Evolutionary conservation across 2,797 vertebrate genomes (phyloP).

Genomic region (Etheostoma perlongum): DNA sequence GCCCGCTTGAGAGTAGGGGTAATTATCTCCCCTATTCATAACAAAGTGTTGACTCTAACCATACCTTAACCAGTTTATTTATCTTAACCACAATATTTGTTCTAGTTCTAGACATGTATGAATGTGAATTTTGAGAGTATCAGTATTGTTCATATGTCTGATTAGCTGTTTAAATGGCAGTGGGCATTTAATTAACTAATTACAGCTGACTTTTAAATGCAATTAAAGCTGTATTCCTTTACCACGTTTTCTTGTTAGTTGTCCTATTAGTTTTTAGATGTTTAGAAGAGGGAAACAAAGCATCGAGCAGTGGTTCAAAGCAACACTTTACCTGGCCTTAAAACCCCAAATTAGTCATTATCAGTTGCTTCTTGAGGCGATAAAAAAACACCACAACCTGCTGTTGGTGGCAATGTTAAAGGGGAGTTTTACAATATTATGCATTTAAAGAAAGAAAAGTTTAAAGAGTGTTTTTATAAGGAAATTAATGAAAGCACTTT

Average conservation of each 20-base stretch:
- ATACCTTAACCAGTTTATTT: neutral
- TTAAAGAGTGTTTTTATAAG: conserved; percentile 31
- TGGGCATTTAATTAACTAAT: conserved; percentile 7
- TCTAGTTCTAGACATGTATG: conserved; percentile 1
- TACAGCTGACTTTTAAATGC: neutral
- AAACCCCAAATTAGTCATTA: conserved; percentile 3
- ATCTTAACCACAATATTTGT: neutral
- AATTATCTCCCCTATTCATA: no score
- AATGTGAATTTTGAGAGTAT: neutral
- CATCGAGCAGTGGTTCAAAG: conserved; percentile 16
- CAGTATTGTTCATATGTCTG: conserved; percentile 1
- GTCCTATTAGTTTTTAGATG: conserved; percentile 13
- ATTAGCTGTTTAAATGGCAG: conserved; percentile 18
- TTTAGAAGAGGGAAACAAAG: conserved; percentile 18
- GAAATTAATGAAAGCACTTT: conserved; percentile 23
- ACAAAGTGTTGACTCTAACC: neutral
- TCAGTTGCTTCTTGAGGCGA: conserved; percentile 3
- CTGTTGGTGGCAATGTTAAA: conserved; percentile 33
- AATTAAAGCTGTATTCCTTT: conserved; percentile 8
- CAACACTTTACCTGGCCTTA: conserved; percentile 22
- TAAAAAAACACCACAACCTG: neutral
- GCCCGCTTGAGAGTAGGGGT: no score
- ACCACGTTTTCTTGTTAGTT: conserved; percentile 10
- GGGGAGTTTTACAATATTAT: conserved; percentile 25
- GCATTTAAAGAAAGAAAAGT: conserved; percentile 16